Evolutionary conservation across 1,140 invertebrate genomes (phyloP).

Genomic region (Liolophura sinensis): DNA sequence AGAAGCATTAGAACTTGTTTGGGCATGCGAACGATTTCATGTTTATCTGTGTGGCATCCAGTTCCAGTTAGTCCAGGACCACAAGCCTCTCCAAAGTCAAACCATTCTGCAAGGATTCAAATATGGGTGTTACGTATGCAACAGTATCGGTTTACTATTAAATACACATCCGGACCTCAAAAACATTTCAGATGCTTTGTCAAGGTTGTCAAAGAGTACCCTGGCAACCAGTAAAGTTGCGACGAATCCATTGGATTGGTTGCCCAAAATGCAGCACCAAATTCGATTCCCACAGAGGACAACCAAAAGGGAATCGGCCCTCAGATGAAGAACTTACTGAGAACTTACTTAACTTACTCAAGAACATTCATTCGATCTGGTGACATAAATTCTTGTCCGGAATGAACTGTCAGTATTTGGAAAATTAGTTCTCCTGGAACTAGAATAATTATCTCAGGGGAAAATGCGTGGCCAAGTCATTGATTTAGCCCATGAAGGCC

Average conservation of each 20-base stretch:
- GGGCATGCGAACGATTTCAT: constrained; percentile 55
- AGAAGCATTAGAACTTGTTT: constrained; percentile 56
- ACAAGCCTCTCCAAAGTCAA: constrained; percentile 36
- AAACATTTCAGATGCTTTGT: constrained; percentile 28
- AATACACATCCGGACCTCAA: constrained; percentile 13
- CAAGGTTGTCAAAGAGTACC: constrained; percentile 1
- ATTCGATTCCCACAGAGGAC: too few species aligned
- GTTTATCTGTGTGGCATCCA: constrained; percentile 55
- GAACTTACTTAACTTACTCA: too few species aligned
- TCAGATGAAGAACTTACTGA: too few species aligned
- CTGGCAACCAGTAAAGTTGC: too few species aligned
- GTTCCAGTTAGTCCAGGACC: constrained; percentile 54
- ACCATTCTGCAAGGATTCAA: constrained; percentile 28
- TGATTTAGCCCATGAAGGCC: constrained; percentile 23
- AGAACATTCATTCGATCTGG: too few species aligned
- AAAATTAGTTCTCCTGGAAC: constrained; percentile 19
- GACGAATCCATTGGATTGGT: too few species aligned
- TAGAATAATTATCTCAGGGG: constrained; percentile 14
- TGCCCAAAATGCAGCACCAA: too few species aligned
- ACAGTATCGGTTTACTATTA: constrained; percentile 25
- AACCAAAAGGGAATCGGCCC: too few species aligned
- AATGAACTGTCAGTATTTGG: constrained; percentile 17
- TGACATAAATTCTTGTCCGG: too few species aligned
- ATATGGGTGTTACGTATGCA: constrained; percentile 31
- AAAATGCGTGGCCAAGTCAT: too few species aligned